Evolutionary conservation across 1,140 invertebrate genomes (phyloP).

Genomic region (Drosophila pseudoobscura): DNA sequence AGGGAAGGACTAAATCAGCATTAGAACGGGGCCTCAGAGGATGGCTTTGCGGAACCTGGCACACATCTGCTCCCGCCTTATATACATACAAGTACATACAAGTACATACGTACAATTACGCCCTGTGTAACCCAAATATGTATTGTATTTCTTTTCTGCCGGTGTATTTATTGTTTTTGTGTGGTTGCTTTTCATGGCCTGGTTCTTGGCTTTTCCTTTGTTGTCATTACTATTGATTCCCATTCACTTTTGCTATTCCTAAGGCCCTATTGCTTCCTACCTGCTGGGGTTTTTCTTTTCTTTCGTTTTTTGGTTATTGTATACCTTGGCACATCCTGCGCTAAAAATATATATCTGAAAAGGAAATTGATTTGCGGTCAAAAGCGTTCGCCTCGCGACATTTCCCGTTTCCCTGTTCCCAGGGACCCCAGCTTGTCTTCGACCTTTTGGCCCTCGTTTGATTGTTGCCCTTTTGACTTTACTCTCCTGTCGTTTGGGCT

Average conservation of each 20-base stretch:
- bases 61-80: slow-evolving; percentile 1
- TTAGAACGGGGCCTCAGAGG: background rate
- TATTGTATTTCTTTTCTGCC: background rate
- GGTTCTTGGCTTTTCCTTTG: background rate
- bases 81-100: background rate
- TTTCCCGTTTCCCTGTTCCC: slow-evolving; percentile 42
- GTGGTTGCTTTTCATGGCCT: slow-evolving; percentile 11
- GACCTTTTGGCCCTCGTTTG: background rate
- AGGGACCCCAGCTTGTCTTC: background rate
- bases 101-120: background rate
- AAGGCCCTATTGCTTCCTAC: background rate
- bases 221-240: slow-evolving; percentile 21
- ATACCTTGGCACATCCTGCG: slow-evolving; percentile 53
- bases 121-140: slow-evolving; percentile 4
- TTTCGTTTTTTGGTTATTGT: slow-evolving; percentile 18
- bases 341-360: slow-evolving; percentile 74
- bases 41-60: slow-evolving; percentile 3
- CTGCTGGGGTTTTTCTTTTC: slow-evolving; percentile 15
- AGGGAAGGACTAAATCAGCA: background rate
- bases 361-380: slow-evolving; percentile 70
- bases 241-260: background rate
- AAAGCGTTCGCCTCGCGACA: background rate
- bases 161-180: slow-evolving; percentile 43
- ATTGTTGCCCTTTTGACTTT: slow-evolving; percentile 22
- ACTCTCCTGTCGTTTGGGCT: background rate